Conservation (phyloP, 1,140 invertebrate species). For the Caenorhabditis remanei region DNA sequence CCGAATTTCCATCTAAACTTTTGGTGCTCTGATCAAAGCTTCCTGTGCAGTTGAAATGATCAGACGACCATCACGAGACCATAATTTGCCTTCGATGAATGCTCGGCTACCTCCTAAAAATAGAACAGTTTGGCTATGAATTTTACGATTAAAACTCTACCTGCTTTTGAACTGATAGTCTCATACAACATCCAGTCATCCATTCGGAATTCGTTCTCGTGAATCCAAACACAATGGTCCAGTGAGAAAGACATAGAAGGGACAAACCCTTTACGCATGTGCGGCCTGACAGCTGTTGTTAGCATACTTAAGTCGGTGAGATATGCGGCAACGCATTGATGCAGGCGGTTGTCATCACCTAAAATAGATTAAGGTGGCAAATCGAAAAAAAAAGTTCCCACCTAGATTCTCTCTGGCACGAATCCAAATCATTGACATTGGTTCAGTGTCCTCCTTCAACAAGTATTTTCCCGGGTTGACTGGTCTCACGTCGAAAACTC, state of each 20-base stretch:
- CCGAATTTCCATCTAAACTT: neutral
- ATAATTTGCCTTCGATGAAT: conserved; percentile 67
- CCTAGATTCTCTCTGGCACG: conserved; percentile 58
- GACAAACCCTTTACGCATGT: conserved; percentile 64
- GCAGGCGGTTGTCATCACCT: conserved; percentile 64
- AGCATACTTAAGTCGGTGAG: conserved; percentile 65
- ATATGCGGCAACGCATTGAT: conserved; percentile 65
- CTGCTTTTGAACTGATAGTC: conserved; percentile 65
- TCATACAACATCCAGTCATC: conserved; percentile 75
- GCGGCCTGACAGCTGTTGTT: conserved; percentile 66
- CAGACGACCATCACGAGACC: conserved; percentile 64
- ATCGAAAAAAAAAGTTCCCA: too few species aligned
- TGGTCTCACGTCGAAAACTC: conserved; percentile 66
- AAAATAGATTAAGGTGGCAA: too few species aligned
- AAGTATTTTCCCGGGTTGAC: conserved; percentile 64
- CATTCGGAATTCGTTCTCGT: conserved; percentile 69
- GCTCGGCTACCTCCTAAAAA: conserved; percentile 63
- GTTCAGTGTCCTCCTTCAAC: conserved; percentile 52
- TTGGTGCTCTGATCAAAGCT: conserved; percentile 64
- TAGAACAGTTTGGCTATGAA: neutral
- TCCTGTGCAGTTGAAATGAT: conserved; percentile 68
- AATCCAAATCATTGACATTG: conserved; percentile 63
- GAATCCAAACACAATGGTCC: conserved; percentile 71
- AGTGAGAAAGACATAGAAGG: conserved; percentile 71
- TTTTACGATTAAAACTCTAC: neutral